Evolutionary conservation across 2,888 invertebrate genomes (phyloP), one percentile per base, ranked within the genome.

Genomic region (Spicauda simplicius): DNA sequence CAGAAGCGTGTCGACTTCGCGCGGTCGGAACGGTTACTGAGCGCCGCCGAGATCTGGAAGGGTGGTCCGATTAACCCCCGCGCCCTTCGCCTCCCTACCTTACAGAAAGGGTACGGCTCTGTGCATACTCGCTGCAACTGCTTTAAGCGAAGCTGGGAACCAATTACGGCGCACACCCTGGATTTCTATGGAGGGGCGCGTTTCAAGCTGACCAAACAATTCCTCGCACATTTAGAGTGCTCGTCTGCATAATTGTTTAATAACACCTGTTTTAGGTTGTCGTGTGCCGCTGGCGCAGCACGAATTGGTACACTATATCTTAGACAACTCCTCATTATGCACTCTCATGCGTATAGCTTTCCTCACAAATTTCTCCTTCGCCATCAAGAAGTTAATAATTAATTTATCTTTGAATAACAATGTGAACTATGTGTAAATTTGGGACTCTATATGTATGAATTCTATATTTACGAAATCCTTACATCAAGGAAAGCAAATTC

Each of bases 1-100:
- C 45, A 14, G 25, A 10, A 20, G 48, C 58, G 37, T 57, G 57
- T 37, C 11, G n/a, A 10, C 8, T 50, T 14, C 50, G 2, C 56
- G 57, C 64, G 64, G 37, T 52, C 14, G 30, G 64, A 57, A 52
- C 50, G 18, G 30, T 56, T 16, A 52, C 20, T 64, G 50, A 50
- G 50, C 57, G 20, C 37, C 37, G n/a, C 10, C 64, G 57, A 52
- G 52, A 52, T 64, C 14, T 30, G 33, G 37, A 58, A 64, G 64
- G 57, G 64, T 64, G 57, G 57, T 50, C 64, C 33, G 7, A 0
- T 50, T 41, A 12, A 33, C 30, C 48, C 16, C 63, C 48, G 18
- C 63, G 48, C 55, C 30, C 48, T 56, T 12, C 56, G 30, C 45
- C 56, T n/a, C 56, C 19, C 55, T n/a, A 55, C 19, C 55, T 37